Evolutionary conservation across 2,113 vertebrate species (phyloP).

Genomic region (Okapia johnstoni): DNA sequence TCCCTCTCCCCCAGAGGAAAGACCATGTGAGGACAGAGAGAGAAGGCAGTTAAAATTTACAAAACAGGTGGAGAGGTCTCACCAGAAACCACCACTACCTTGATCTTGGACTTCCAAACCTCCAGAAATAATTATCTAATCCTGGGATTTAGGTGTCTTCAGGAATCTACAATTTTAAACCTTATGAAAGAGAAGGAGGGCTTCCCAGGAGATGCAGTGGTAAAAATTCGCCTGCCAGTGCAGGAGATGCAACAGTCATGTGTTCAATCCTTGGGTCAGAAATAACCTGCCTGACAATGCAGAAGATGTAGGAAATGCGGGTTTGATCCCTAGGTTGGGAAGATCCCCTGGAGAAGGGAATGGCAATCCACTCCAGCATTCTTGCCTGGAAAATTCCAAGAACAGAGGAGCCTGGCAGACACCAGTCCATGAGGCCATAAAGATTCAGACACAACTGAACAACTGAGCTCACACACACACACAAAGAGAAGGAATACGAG

Average conservation of each 20-base stretch:
- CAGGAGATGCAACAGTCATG: not conserved
- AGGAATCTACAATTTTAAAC: not conserved
- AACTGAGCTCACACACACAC: fast-evolving
- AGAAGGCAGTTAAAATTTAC: not conserved
- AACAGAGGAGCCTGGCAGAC: not conserved
- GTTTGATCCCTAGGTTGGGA: not conserved
- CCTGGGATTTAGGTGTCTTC: not conserved
- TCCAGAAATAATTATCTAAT: not conserved
- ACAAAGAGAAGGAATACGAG: not conserved
- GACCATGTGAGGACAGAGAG: not conserved
- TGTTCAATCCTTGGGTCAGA: fast-evolving
- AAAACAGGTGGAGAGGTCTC: not conserved
- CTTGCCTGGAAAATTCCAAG: not conserved
- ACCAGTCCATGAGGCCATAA: not conserved
- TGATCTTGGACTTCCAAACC: not conserved
- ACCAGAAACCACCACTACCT: not conserved
- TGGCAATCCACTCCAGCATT: not conserved
- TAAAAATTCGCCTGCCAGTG: not conserved
- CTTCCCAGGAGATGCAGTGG: not conserved
- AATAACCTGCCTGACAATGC: fast-evolving
- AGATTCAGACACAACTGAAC: not conserved
- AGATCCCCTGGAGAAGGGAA: not conserved
- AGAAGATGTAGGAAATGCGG: too few relatives aligned
- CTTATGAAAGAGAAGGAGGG: not conserved
- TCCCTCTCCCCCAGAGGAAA: not conserved